Evolutionary conservation across 1,140 invertebrate genomes (phyloP), one percentile per base, ranked within the genome.

Genomic region (Diachasmimorpha longicaudata): DNA sequence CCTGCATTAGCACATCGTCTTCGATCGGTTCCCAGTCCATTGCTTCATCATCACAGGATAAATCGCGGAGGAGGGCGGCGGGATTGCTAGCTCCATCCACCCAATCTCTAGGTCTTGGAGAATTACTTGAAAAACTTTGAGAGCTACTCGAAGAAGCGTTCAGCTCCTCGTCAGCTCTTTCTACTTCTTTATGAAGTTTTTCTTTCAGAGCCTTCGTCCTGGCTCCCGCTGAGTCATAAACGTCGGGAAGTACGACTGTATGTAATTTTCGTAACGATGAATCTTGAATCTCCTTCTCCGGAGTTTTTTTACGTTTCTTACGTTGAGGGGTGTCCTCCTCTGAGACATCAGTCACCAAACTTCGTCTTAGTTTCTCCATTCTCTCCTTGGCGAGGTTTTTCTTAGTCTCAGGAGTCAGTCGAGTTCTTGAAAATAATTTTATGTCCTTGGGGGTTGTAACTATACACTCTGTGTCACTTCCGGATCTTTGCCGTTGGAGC

Each of bases 1-100:
- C 85, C 11, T 76, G 73, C 36, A 84, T 79, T 71, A 88, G 84
- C 63, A 83, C 81, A 48, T 88, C 86, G 52, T 85, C 83, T 75
- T 85, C 83, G 72, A 87, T 83, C 5, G 87, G 83, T 76, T 88
- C 86, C 87, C 87, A 89, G 21, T 89, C 87, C 87, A 89, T 89
- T 79, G 87, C 81, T 72, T 89, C 87, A 9, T 52, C 48, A 6
- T 52, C 48, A 39, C 79, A 80, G 73, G 76, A 80, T 4, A 58
- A 0, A 52, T 82, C 74, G 14, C 55, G 13, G 23, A 36, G 58
- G 67, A 77, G 68, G 36, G 77, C 37, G 52, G 79, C 67, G 2
- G 71, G 16, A 39, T 77, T 69, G 63, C 70, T 19, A 6, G 58
- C 16, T 46, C 76, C 68, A 42, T 74, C 21, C 13, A 42, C 42